A percentile compares a stretch with the other conserved stretches of the same genome.
Conservation (phyloP, 2,888 invertebrate species). For the Habroteleia sp. region DNA sequence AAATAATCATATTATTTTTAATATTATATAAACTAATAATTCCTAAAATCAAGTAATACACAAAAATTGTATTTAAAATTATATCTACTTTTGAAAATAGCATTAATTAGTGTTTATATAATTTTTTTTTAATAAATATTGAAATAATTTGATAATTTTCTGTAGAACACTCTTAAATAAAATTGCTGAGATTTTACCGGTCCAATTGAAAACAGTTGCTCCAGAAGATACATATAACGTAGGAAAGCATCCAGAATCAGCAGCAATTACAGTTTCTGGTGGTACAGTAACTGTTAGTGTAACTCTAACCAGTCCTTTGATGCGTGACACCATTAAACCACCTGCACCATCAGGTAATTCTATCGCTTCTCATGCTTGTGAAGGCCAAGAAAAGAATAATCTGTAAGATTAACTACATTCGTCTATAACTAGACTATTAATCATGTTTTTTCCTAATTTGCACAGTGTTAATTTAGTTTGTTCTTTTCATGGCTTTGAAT, state of each 20-base stretch:
- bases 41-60: too few species aligned
- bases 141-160: too few species aligned
- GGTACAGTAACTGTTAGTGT: constrained; percentile 91
- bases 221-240: constrained; percentile 91
- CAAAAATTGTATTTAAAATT: too few species aligned
- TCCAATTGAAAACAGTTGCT: constrained; percentile 88
- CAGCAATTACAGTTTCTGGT: constrained; percentile 91
- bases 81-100: too few species aligned
- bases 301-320: constrained; percentile 94
- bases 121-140: too few species aligned
- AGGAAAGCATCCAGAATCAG: constrained; percentile 91
- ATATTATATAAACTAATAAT: too few species aligned
- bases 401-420: constrained; percentile 7
- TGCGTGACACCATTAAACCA: constrained; percentile 87
- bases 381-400: constrained; percentile 81
- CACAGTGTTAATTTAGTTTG: constrained; percentile 71
- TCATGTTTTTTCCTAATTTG: background rate
- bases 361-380: constrained; percentile 67
- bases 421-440: background rate
- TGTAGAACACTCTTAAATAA: constrained; percentile 89
- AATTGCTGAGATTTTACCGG: constrained; percentile 91
- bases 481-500: constrained; percentile 80
- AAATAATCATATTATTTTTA: too few species aligned
- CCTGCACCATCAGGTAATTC: constrained; percentile 76
- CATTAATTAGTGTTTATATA: too few species aligned